These are phyloP conservation scores for Cepaea nemoralis DNA, from an alignment of 1,140 invertebrate species.

Conservation along the genomic window DNA sequence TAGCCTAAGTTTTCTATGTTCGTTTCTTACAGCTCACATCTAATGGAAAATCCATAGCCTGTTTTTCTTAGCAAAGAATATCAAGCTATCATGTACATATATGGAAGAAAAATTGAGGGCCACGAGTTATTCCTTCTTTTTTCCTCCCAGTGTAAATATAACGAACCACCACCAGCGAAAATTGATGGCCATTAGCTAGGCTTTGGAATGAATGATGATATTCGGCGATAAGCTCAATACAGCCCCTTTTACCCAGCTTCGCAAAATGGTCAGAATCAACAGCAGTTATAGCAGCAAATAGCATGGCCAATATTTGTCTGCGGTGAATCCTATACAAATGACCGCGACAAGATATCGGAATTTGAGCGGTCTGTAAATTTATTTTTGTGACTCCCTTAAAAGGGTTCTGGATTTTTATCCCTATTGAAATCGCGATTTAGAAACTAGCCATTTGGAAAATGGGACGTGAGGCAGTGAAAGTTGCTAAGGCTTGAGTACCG, in stretches of 20 bases:
- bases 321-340: slow-evolving; percentile 32
- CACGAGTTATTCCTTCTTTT: too few relatives aligned
- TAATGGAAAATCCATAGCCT: not conserved
- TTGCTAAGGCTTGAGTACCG: not conserved
- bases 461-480: not conserved
- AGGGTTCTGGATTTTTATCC: slow-evolving; percentile 1
- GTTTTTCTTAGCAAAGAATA: not conserved
- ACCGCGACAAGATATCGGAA: slow-evolving; percentile 33
- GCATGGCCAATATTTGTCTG: slow-evolving; percentile 33
- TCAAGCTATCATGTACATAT: not conserved
- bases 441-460: not conserved
- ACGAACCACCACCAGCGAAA: slow-evolving; percentile 5
- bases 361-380: slow-evolving; percentile 38
- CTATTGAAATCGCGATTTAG: not conserved
- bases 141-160: not conserved
- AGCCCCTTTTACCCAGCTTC: not conserved
- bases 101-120: not conserved
- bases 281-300: slow-evolving; percentile 28
- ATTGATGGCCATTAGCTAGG: slow-evolving; percentile 35
- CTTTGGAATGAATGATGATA: slow-evolving; percentile 6
- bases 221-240: slow-evolving; percentile 20
- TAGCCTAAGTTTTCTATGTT: too few relatives aligned
- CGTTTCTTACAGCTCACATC: not conserved
- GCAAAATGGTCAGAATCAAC: slow-evolving; percentile 34
- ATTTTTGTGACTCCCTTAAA: slow-evolving; percentile 20